phyloP scores from a whole-genome alignment of 2,888 invertebrate species.

The Portevinia maculata region DNA sequence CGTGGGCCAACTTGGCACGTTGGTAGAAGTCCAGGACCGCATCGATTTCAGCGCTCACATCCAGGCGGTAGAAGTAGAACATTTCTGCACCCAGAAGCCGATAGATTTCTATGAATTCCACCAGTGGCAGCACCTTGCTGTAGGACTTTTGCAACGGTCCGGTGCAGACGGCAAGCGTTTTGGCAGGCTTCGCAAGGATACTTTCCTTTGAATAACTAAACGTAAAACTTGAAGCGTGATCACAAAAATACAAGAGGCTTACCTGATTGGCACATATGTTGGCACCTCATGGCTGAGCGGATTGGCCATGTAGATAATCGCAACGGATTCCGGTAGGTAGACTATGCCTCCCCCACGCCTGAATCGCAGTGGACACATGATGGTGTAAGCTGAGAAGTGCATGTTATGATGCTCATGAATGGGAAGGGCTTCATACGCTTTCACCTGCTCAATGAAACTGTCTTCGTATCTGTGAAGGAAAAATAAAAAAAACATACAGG shows the following conservation, averaged over 20 bases:
- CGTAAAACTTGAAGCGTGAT: conserved; percentile 50
- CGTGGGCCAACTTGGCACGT: conserved; percentile 78
- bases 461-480: conserved; percentile 76
- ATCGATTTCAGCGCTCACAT: conserved; percentile 80
- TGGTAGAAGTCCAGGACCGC: conserved; percentile 81
- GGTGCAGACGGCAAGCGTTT: conserved; percentile 81
- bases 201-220: conserved; percentile 73
- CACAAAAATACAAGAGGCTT: conserved; percentile 49
- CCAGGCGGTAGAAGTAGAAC: conserved; percentile 83
- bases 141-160: conserved; percentile 83
- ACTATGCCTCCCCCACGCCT: conserved; percentile 58
- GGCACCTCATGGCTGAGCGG: conserved; percentile 79
- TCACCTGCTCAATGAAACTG: conserved; percentile 77
- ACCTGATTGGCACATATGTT: conserved; percentile 81
- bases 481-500: conserved; percentile 30
- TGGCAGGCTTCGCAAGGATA: conserved; percentile 76
- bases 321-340: conserved; percentile 79
- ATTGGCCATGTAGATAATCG: conserved; percentile 79
- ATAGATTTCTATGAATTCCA: conserved; percentile 84
- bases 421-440: conserved; percentile 80
- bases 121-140: conserved; percentile 82
- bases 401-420: conserved; percentile 83
- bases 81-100: conserved; percentile 82
- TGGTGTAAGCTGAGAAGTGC: conserved; percentile 82
- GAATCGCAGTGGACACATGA: conserved; percentile 80